phyloP scores from a whole-genome alignment of 2,113 vertebrate genomes.

The Leucoraja erinaceus region DNA sequence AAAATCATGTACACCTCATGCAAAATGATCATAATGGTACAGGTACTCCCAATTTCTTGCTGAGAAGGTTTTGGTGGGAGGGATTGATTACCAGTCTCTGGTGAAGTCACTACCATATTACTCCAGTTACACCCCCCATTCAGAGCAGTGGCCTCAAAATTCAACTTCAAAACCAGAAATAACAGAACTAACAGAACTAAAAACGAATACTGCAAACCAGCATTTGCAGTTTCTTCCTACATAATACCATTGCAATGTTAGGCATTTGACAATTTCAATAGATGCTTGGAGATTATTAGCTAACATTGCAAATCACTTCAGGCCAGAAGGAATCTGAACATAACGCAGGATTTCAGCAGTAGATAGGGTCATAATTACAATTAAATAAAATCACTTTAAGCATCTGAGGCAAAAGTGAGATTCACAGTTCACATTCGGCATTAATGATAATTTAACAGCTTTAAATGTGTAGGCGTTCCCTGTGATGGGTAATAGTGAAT shows the following conservation, averaged over 20 bases:
- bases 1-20: not conserved
- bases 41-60: not conserved
- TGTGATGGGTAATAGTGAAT: not conserved
- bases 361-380: not conserved
- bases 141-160: not conserved
- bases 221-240: too few species aligned
- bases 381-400: not conserved
- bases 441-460: constrained; percentile 19
- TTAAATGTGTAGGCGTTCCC: not conserved
- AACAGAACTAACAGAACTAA: not conserved
- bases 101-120: not conserved
- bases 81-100: not conserved
- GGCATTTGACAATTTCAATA: not conserved
- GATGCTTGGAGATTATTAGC: not conserved
- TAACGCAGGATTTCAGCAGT: not conserved
- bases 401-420: not conserved
- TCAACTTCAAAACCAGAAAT: not conserved
- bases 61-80: not conserved
- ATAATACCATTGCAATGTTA: not conserved
- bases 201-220: too few species aligned
- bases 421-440: not conserved
- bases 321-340: constrained; percentile 4
- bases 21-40: too few species aligned
- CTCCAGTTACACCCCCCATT: not conserved
- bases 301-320: not conserved